These are phyloP conservation scores for Parapsyche elsis DNA, from an alignment of 1,140 invertebrate genomes.

Conservation along the genomic window DNA sequence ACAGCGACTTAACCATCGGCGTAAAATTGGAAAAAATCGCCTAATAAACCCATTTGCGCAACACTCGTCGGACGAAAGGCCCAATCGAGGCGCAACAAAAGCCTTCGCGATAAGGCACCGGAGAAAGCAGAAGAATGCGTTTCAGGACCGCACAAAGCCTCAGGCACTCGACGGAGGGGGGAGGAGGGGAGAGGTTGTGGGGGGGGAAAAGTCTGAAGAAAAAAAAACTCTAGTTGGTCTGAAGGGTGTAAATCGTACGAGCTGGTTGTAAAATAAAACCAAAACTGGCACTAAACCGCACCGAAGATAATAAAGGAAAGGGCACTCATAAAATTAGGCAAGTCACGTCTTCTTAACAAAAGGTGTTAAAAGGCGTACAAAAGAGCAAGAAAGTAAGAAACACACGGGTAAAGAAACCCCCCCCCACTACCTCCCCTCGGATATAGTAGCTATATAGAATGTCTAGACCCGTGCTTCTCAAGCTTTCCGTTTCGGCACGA, in stretches of 20 bases:
- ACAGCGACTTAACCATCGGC: too few relatives aligned
- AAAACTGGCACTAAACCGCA: conserved; percentile 52
- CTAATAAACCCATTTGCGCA: too few relatives aligned
- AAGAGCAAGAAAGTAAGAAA: conserved; percentile 34
- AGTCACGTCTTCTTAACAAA: conserved; percentile 56
- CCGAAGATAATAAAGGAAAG: conserved; percentile 52
- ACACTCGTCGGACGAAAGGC: background rate
- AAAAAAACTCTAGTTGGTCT: conserved; percentile 32
- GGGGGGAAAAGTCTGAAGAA: background rate
- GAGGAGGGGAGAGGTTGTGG: background rate
- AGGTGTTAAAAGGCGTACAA: conserved; percentile 54
- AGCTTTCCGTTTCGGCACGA: background rate
- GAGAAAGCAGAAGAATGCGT: background rate
- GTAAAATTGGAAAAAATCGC: too few relatives aligned
- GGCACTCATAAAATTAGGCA: conserved; percentile 55
- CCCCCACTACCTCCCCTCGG: background rate
- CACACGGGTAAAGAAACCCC: conserved; percentile 21
- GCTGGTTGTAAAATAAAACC: conserved; percentile 51
- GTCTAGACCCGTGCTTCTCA: conserved; percentile 36
- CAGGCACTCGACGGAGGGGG: background rate
- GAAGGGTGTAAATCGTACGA: conserved; percentile 38
- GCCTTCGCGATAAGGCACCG: background rate
- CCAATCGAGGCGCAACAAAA: background rate
- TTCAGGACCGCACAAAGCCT: background rate
- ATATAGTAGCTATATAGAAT: background rate